phyloP scores from a whole-genome alignment of 2,888 invertebrate genomes.

The Tetragonisca angustula region DNA sequence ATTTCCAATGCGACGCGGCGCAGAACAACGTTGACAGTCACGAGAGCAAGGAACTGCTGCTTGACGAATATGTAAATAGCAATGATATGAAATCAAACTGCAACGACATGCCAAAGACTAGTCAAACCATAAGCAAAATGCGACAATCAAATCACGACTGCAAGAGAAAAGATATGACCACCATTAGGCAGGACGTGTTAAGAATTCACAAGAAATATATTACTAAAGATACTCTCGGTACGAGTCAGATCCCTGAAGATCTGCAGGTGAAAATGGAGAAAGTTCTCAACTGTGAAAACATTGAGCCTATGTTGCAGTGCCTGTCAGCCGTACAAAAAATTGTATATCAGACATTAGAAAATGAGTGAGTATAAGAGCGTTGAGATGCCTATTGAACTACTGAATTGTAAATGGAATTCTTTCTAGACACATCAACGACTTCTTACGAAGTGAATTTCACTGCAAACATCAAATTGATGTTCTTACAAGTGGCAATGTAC shows the following conservation, averaged over 20 bases:
- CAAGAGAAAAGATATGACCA: slow-evolving; percentile 67
- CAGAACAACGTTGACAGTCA: slow-evolving; percentile 41
- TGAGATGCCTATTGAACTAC: slow-evolving; percentile 38
- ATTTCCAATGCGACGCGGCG: slow-evolving; percentile 46
- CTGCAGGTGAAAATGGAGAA: slow-evolving; percentile 87
- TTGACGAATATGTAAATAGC: slow-evolving; percentile 66
- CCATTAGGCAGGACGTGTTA: slow-evolving; percentile 86
- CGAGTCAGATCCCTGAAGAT: slow-evolving; percentile 86
- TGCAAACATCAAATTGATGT: slow-evolving; percentile 97
- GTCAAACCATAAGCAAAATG: slow-evolving; percentile 63
- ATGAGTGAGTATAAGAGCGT: slow-evolving; percentile 85
- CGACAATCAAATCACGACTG: slow-evolving; percentile 68
- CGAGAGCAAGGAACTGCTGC: slow-evolving; percentile 13
- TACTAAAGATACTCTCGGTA: slow-evolving; percentile 88
- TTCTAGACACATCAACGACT: slow-evolving; percentile 90
- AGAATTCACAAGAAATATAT: slow-evolving; percentile 92
- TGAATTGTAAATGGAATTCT: slow-evolving; percentile 34
- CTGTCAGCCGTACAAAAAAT: slow-evolving; percentile 90
- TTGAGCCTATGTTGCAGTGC: slow-evolving; percentile 88
- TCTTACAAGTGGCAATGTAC: slow-evolving; percentile 91
- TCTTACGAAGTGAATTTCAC: slow-evolving; percentile 93
- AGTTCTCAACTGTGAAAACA: slow-evolving; percentile 88
- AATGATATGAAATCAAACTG: slow-evolving; percentile 69
- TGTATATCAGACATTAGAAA: slow-evolving; percentile 89
- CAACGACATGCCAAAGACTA: slow-evolving; percentile 79